Evolutionary conservation across 1,140 invertebrate genomes (phyloP), one percentile per base, ranked within the genome.

Genomic region (Drosophila navojoa): DNA sequence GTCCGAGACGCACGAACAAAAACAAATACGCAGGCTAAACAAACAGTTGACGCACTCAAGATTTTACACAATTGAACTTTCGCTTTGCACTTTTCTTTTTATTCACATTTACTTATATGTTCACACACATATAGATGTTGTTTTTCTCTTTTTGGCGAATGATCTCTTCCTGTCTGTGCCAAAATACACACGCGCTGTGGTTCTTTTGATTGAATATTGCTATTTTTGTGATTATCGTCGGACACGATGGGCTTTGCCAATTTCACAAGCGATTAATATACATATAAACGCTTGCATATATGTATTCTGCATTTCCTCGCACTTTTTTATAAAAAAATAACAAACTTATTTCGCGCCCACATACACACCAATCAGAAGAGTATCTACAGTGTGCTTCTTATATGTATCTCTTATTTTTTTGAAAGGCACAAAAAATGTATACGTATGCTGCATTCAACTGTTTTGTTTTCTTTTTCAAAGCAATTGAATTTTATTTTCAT

Each of bases 61-160:
- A 80, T 79, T 79, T 62, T 75, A 62, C 57, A 81, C 69, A 78
- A 76, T 67, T 62, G 40, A 81, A 86, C 82, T 86, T 86, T 86
- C 82, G 84, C 82, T 86, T 87, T 86, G 71, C 79, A 89, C 76
- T 86, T 86, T 86, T 86, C 82, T 82, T 86, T 76, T 77, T 63
- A 67, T 77, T 77, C 57, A 74, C 66, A 59, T 66, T 76, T 45
- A 52, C 71, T 53, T 53, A 10, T 9, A 49, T 60, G 45, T 22
- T 53, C 16, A 40, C n/a, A 59, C 16, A 59, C 25, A 58, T 22
- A 44, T 10, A 44, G 32, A 66, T 61, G 67, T 54, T 76, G 63
- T 58, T 64, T 64, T 66, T 47, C 66, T 62, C 62, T 59, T 81
- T 80, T 86, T 85, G 76, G 63, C 81, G 74, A 69, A 81, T 71